These are phyloP conservation scores for Nebria brevicollis DNA, from an alignment of 2,888 invertebrate genomes.

Conservation along the genomic window DNA sequence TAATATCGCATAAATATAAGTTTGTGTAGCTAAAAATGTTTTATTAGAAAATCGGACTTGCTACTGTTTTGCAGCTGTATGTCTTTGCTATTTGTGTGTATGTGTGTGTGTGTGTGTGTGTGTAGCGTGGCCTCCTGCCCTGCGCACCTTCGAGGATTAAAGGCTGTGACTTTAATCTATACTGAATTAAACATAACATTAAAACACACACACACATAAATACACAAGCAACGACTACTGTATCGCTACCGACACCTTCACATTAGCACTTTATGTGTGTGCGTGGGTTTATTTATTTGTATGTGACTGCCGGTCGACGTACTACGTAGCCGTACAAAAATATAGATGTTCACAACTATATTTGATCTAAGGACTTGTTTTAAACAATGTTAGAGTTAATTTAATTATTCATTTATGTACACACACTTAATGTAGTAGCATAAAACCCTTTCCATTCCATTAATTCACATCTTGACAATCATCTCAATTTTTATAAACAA, in stretches of 20 bases:
- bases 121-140: background rate
- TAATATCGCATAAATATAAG: too few relatives aligned
- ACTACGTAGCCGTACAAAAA: background rate
- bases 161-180: conserved; percentile 57
- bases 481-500: too few relatives aligned
- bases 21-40: too few relatives aligned
- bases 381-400: background rate
- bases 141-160: conserved; percentile 54
- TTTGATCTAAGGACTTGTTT: background rate
- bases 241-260: background rate
- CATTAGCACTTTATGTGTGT: background rate
- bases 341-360: background rate
- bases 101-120: background rate
- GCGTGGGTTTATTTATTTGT: background rate
- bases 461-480: too few relatives aligned
- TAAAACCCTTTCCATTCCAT: too few relatives aligned
- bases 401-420: too few relatives aligned
- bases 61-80: background rate
- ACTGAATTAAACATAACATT: conserved; percentile 57
- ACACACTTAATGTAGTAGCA: too few relatives aligned
- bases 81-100: background rate
- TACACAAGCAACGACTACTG: background rate
- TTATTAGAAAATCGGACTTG: background rate
- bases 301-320: background rate
- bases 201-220: conserved; percentile 24